Conservation (phyloP, 1,140 invertebrate genomes). For the Brachionus rubens region DNA sequence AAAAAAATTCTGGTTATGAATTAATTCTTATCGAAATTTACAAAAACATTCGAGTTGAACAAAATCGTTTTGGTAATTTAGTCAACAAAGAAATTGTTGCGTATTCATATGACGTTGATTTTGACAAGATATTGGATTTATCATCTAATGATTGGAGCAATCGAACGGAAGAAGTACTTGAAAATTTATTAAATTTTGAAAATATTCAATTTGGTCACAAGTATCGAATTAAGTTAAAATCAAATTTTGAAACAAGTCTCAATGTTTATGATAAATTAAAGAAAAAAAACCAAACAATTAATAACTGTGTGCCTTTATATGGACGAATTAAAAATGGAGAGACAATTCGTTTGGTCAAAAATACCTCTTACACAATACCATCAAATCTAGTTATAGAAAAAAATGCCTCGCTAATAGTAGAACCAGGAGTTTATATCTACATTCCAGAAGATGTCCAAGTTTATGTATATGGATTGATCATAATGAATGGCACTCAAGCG, state of each 20-base stretch:
- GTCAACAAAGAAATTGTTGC: not conserved
- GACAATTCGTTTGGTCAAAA: not conserved
- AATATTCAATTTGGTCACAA: not conserved
- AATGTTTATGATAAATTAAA: not conserved
- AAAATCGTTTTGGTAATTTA: not conserved
- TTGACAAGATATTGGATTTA: not conserved
- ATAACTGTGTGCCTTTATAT: not conserved
- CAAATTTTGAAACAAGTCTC: not conserved
- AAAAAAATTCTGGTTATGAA: not conserved
- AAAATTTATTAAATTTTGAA: too few species aligned
- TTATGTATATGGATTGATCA: not conserved
- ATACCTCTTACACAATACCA: not conserved
- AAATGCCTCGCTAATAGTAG: not conserved
- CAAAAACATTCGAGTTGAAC: not conserved
- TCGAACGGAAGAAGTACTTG: not conserved
- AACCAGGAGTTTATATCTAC: not conserved
- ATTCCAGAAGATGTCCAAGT: not conserved
- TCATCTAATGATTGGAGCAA: not conserved
- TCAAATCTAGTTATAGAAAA: not conserved
- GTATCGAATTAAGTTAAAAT: not conserved
- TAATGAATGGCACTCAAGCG: not conserved
- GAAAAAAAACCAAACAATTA: not conserved
- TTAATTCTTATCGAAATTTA: not conserved
- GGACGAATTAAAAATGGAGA: not conserved
- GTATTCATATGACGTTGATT: not conserved